Base-by-base conservation (phyloP, 53 echinoderm and acorn worm species). In the Patiria pectinifera region DNA sequence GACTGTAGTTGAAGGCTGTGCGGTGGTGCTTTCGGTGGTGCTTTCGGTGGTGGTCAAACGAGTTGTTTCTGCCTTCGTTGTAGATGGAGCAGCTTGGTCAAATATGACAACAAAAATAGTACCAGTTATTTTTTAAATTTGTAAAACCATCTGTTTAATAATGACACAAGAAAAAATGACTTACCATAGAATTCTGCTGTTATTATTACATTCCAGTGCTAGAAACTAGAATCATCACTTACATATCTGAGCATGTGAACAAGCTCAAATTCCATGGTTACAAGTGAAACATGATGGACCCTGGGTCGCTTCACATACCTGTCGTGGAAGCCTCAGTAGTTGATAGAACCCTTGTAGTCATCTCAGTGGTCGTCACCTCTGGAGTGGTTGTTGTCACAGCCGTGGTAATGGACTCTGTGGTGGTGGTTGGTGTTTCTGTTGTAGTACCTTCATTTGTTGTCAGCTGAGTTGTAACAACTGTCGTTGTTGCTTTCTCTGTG, bases 11-110 rank as follows among this genome's bases (percentile, higher is more conserved):
- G 78, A 16, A 15, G 87, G 44, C 9, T 15, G 62, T 16, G 4
- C 87, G 25, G 78, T 58, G 16, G 87, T 87, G 22, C 48, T 59
- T 53, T 26, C n/a, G n/a, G n/a, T 26, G 87, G 78, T 35, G 61
- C 61, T 43, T 53, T 26, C 35, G 45, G 61, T 87, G 61, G 87
- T 87, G 8, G 60, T 77, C 78, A 87, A 46, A 77, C 60, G 25
- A 76, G 77, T 59, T 60, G 87, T 78, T 76, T 60, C 35, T 43
- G 23, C 43, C 59, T 87, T 76, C 48, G 87, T 87, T 63, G 84
- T 79, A 2, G 80, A 79, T 79, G 80, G 80, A 79, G 46, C 45
- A 79, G 80, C 80, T 79, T 22, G 6, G 5, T 6, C 5, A 24
- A 76, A 24, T 12, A 4, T 19, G 25, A 69, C 21, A 69, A 15